phyloP scores from a whole-genome alignment of 2,888 invertebrate species.

The Ophion slaviceki region DNA sequence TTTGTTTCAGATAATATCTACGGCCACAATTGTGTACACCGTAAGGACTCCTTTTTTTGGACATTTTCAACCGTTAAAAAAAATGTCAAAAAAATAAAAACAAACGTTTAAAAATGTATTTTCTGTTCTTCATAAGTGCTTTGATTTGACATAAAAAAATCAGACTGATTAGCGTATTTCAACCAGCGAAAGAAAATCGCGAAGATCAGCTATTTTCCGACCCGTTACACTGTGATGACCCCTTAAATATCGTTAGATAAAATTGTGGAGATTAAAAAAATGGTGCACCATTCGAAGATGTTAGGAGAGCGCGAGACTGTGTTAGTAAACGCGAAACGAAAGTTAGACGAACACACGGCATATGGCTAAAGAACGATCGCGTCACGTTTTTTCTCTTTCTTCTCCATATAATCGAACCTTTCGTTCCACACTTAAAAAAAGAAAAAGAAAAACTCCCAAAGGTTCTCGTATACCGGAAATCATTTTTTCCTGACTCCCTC shows the following conservation, averaged over 20 bases:
- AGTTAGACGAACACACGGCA: slow-evolving; percentile 54
- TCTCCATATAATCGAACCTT: neutral
- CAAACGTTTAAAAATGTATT: too few relatives aligned
- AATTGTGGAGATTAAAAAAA: slow-evolving; percentile 8
- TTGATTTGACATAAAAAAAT: too few relatives aligned
- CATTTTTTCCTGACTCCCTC: neutral
- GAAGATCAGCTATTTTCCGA: too few relatives aligned
- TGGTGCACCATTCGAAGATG: slow-evolving; percentile 27
- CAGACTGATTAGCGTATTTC: too few relatives aligned
- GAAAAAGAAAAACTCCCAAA: neutral
- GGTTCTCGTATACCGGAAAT: neutral
- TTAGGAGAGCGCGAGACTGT: slow-evolving; percentile 50
- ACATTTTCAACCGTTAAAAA: too few relatives aligned
- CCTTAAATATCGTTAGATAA: slow-evolving; percentile 20
- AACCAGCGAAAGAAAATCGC: too few relatives aligned
- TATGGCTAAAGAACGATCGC: slow-evolving; percentile 19
- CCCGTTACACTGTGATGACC: too few relatives aligned
- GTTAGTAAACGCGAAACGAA: slow-evolving; percentile 61
- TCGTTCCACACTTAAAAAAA: neutral
- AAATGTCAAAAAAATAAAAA: too few relatives aligned
- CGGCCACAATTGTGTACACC: too few relatives aligned
- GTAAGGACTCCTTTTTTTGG: too few relatives aligned
- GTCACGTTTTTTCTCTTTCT: slow-evolving; percentile 4
- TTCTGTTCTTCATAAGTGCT: too few relatives aligned
- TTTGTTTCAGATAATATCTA: too few relatives aligned